A percentile compares a stretch with the other conserved stretches of the same genome.
Evolutionary conservation across 2,113 vertebrate species (phyloP).

Genomic region (Varanus komodoensis): DNA sequence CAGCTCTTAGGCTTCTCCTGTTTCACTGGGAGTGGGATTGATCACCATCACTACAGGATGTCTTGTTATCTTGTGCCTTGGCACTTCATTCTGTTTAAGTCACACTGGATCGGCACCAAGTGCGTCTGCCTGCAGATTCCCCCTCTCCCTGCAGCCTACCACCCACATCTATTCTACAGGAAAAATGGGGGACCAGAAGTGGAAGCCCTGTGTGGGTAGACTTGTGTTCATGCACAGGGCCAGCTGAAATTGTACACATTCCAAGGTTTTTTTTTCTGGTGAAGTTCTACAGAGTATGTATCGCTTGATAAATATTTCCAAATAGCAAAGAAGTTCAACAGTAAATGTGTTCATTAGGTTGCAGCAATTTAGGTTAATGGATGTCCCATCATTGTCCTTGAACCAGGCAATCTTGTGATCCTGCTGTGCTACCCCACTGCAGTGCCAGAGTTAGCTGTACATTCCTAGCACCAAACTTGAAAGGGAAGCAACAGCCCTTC

Average conservation of each 20-base stretch:
- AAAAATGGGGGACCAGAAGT: too few relatives aligned
- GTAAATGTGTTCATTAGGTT: background rate
- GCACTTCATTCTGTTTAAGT: background rate
- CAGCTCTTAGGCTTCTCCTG: background rate
- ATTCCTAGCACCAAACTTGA: background rate
- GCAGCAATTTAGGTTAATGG: background rate
- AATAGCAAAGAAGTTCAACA: background rate
- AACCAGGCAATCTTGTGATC: too few relatives aligned
- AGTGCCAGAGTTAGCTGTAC: background rate
- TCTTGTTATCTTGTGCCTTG: background rate
- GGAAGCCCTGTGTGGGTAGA: too few relatives aligned
- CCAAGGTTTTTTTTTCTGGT: too few relatives aligned
- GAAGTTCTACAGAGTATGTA: background rate
- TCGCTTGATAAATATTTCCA: background rate
- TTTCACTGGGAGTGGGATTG: background rate
- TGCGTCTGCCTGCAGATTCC: background rate
- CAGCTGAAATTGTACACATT: background rate
- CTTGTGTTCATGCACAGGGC: too few relatives aligned
- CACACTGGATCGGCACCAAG: background rate
- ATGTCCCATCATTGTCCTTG: background rate
- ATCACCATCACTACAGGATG: background rate
- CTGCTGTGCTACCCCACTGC: background rate
- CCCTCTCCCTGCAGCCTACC: background rate
- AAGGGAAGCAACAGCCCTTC: too few relatives aligned
- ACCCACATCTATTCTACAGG: too few relatives aligned